These are phyloP conservation scores for Chironomus riparius DNA, from an alignment of 2,888 invertebrate species.

Conservation along the genomic window DNA sequence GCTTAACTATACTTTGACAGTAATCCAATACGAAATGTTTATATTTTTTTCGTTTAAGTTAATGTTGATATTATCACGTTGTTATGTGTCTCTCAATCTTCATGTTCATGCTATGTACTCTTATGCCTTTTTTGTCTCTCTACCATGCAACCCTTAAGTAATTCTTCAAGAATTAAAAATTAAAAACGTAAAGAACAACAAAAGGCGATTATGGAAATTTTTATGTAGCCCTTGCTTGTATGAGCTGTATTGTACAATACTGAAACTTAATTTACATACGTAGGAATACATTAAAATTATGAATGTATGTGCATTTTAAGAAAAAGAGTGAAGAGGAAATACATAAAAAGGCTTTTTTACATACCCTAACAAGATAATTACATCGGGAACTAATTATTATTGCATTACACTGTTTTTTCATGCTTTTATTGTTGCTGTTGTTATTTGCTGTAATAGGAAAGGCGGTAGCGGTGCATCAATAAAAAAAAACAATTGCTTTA, in stretches of 20 bases:
- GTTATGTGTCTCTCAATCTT: not conserved
- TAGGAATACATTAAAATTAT: not conserved
- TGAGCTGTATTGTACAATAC: not conserved
- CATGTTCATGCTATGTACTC: not conserved
- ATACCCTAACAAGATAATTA: conserved; percentile 20
- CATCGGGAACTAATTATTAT: conserved; percentile 13
- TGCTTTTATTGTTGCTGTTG: not conserved
- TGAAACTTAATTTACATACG: not conserved
- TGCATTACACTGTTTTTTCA: conserved; percentile 1
- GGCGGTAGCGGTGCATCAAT: too few relatives aligned
- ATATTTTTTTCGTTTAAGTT: not conserved
- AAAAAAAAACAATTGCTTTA: not conserved
- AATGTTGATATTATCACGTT: conserved; percentile 16
- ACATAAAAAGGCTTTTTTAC: not conserved
- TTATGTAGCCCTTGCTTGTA: not conserved
- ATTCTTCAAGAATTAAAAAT: too few relatives aligned
- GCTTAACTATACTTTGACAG: not conserved
- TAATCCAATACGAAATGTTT: conserved; percentile 26
- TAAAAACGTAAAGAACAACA: not conserved
- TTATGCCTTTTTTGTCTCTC: too few relatives aligned
- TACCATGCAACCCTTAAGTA: too few relatives aligned
- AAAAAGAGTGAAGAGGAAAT: not conserved
- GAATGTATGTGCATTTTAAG: not conserved
- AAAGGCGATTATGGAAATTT: not conserved
- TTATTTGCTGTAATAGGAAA: too few relatives aligned